Evolutionary conservation across 2,113 vertebrate genomes (phyloP), one percentile per base, ranked within the genome.

Genomic region (Perca schrenkii): DNA sequence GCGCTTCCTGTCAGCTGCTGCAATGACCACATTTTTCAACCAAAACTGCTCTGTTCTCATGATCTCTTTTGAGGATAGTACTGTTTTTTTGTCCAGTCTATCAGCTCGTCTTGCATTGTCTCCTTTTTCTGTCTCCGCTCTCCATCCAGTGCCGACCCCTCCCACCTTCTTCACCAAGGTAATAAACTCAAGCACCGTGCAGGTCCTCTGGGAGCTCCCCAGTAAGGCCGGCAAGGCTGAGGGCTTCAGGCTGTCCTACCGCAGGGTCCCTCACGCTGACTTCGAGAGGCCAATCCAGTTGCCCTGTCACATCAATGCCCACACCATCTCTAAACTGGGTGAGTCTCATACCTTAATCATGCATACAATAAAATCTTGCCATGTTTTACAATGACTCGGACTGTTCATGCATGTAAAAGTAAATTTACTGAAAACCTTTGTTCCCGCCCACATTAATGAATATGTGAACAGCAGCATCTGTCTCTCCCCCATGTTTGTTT

Each of bases 171-270:
- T 95, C 83, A 94, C 94, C 79, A 94, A 93, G 80, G 93, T 95
- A 67, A 25, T 96, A 72, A 94, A 92, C 28, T 77, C 83, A 64
- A 95, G 91, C 8, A 73, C 93, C 0, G 86, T 95, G 47, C 94
- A 94, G 89, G 94, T 95, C 40, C 93, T 94, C 22, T 96, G 95
- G 96, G 93, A 96, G 79, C 92, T 94, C 10, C 93, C 95, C 3
- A 52, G 79, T 50, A 94, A 94, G 62, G 86, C 88, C 0, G 95
- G 94, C 5, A 85, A 86, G 70, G 90, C 91, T 0, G 90, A 95
- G 50, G 95, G 96, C 66, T 96, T 96, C 91, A 92, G 88, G 62
- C 89, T 96, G 13, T 95, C 93, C 17, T 93, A 94, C 83, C 83
- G 84, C 61, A 94, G 94, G 81, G 92, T 96, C 49, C 95, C 94